These are phyloP conservation scores for Hemicrepidius hirtus DNA, from an alignment of 2,888 invertebrate genomes.

Conservation along the genomic window DNA sequence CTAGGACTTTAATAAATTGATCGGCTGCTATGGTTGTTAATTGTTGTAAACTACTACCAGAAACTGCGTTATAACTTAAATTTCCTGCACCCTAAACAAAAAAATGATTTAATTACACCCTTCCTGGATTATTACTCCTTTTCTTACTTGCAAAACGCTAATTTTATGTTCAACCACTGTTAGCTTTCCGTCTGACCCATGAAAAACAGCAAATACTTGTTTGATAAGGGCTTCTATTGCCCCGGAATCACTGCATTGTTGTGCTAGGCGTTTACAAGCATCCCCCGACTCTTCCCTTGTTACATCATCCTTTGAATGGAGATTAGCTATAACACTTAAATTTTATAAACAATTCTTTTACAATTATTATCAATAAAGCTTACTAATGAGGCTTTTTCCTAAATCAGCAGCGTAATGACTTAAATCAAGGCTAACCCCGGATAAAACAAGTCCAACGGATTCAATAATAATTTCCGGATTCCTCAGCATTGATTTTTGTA, in stretches of 20 bases:
- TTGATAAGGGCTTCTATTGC: slow-evolving; percentile 82
- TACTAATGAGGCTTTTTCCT: slow-evolving; percentile 87
- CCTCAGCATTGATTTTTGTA: slow-evolving; percentile 93
- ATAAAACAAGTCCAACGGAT: slow-evolving; percentile 85
- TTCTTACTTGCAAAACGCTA: slow-evolving; percentile 82
- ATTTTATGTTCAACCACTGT: slow-evolving; percentile 92
- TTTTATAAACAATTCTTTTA: not conserved
- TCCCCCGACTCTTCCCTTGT: slow-evolving; percentile 84
- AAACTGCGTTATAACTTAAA: slow-evolving; percentile 81
- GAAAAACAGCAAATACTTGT: slow-evolving; percentile 85
- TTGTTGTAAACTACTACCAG: slow-evolving; percentile 75
- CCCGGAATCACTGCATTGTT: slow-evolving; percentile 80
- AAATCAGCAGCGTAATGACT: slow-evolving; percentile 86
- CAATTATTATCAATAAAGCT: slow-evolving; percentile 56
- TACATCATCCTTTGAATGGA: slow-evolving; percentile 89
- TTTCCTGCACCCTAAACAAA: slow-evolving; percentile 80
- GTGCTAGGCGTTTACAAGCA: slow-evolving; percentile 82
- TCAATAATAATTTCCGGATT: slow-evolving; percentile 94
- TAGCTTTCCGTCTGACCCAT: slow-evolving; percentile 93
- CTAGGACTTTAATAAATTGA: slow-evolving; percentile 85
- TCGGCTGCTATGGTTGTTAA: slow-evolving; percentile 78
- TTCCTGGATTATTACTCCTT: no score
- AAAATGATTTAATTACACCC: slow-evolving; percentile 20
- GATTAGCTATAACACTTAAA: slow-evolving; percentile 76
- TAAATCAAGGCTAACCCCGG: slow-evolving; percentile 82